A percentile compares a stretch with the other conserved stretches of the same genome.
phyloP scores from a whole-genome alignment of 2,888 invertebrate genomes.

The Lomographa bimaculata region DNA sequence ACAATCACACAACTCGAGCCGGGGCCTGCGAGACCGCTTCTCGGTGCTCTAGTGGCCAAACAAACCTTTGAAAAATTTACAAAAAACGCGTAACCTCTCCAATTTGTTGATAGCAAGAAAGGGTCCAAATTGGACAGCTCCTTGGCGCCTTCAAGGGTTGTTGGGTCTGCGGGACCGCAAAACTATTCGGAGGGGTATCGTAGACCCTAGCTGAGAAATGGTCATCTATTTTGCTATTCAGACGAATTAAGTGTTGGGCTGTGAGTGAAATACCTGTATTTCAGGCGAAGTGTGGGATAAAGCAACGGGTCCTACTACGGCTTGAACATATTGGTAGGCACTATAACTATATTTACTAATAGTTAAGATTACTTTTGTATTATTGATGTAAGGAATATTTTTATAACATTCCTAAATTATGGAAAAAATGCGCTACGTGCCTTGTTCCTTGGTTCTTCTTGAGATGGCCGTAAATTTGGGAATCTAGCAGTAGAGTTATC shows the following conservation, averaged over 20 bases:
- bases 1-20: neutral
- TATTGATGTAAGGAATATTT: too few relatives aligned
- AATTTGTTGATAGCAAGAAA: slow-evolving; percentile 40
- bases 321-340: too few relatives aligned
- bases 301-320: too few relatives aligned
- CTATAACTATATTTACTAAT: too few relatives aligned
- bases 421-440: too few relatives aligned
- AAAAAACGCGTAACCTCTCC: slow-evolving; percentile 36
- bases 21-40: neutral
- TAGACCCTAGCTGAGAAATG: slow-evolving; percentile 23
- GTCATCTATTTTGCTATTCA: slow-evolving; percentile 23
- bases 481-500: too few relatives aligned
- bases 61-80: slow-evolving; percentile 38
- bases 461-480: too few relatives aligned
- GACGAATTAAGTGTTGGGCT: slow-evolving; percentile 3
- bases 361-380: too few relatives aligned
- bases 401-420: too few relatives aligned
- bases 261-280: neutral
- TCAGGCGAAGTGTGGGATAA: neutral
- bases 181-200: slow-evolving; percentile 33
- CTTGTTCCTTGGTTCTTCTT: too few relatives aligned
- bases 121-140: slow-evolving; percentile 34
- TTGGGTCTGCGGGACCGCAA: slow-evolving; percentile 37
- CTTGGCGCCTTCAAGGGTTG: slow-evolving; percentile 30
- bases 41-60: slow-evolving; percentile 31